phyloP scores from a whole-genome alignment of 53 echinoderm and acorn worm species.

The Glandiceps talaboti region DNA sequence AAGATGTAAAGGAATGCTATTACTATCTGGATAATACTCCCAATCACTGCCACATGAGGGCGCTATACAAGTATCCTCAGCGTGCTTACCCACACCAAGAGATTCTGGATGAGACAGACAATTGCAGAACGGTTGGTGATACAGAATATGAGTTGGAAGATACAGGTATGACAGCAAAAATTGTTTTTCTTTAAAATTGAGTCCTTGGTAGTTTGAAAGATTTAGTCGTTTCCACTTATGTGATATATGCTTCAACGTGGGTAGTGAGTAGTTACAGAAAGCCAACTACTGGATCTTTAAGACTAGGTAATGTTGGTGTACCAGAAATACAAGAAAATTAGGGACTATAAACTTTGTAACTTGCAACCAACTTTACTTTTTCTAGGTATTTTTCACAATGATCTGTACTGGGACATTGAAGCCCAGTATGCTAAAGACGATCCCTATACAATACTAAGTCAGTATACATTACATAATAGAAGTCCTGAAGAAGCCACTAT shows the following conservation, averaged over 20 bases:
- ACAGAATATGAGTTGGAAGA: constrained; percentile 93
- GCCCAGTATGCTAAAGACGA: constrained; percentile 87
- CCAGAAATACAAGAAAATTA: too few species aligned
- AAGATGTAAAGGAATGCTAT: constrained; percentile 89
- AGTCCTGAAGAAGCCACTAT: constrained; percentile 82
- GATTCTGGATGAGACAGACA: constrained; percentile 30
- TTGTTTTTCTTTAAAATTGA: too few species aligned
- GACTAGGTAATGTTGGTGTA: too few species aligned
- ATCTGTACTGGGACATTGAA: constrained; percentile 76
- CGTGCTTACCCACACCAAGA: constrained; percentile 59
- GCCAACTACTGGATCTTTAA: too few species aligned
- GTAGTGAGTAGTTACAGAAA: too few species aligned
- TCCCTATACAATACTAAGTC: constrained; percentile 72
- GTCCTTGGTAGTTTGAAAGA: too few species aligned
- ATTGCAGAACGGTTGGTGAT: constrained; percentile 33
- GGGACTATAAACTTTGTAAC: too few species aligned
- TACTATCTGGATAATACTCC: constrained; percentile 92
- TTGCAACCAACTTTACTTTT: too few species aligned
- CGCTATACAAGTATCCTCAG: constrained; percentile 90
- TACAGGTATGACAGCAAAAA: too few species aligned
- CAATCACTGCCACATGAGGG: constrained; percentile 86
- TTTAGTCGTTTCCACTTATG: too few species aligned
- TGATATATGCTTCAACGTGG: too few species aligned
- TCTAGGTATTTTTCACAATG: constrained; percentile 80
- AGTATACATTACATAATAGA: constrained; percentile 71